phyloP scores from a whole-genome alignment of 2,797 vertebrate species.

The Tiaroga cobitis region DNA sequence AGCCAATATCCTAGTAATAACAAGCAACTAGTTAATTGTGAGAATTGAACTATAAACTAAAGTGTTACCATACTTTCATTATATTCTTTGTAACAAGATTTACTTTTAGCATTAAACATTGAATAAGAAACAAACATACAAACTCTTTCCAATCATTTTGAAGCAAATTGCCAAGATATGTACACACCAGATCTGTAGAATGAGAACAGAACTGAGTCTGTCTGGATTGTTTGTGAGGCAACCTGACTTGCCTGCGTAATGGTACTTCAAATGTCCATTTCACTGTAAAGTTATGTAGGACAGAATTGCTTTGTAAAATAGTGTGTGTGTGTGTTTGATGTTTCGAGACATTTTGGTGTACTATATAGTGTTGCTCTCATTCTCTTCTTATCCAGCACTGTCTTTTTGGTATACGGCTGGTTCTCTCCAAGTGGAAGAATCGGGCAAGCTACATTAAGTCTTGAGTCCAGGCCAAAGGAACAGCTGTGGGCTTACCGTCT shows the following conservation, averaged over 20 bases:
- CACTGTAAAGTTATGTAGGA: not conserved
- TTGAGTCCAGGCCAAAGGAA: slow-evolving; percentile 68
- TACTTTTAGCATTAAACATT: too few species aligned
- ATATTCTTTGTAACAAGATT: too few species aligned
- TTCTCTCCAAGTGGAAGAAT: slow-evolving; percentile 56
- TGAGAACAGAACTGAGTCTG: not conserved
- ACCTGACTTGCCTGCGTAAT: not conserved
- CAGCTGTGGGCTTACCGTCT: slow-evolving; percentile 69
- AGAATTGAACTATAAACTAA: too few species aligned
- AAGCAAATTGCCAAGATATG: too few species aligned
- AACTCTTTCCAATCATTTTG: too few species aligned
- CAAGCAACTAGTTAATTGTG: too few species aligned
- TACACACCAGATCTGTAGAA: not conserved
- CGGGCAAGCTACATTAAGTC: slow-evolving; percentile 67
- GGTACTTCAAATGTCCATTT: not conserved
- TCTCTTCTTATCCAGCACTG: slow-evolving; percentile 12
- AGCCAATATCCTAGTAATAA: too few species aligned
- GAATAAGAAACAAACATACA: too few species aligned
- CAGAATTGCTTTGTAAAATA: not conserved
- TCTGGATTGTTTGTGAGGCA: not conserved
- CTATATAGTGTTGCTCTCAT: slow-evolving; percentile 7
- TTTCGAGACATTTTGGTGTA: not conserved
- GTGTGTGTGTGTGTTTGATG: not conserved
- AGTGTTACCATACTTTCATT: too few species aligned
- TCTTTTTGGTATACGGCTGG: slow-evolving; percentile 47